Conservation (phyloP, 2,113 vertebrate species). For the Saimiri boliviensis region DNA sequence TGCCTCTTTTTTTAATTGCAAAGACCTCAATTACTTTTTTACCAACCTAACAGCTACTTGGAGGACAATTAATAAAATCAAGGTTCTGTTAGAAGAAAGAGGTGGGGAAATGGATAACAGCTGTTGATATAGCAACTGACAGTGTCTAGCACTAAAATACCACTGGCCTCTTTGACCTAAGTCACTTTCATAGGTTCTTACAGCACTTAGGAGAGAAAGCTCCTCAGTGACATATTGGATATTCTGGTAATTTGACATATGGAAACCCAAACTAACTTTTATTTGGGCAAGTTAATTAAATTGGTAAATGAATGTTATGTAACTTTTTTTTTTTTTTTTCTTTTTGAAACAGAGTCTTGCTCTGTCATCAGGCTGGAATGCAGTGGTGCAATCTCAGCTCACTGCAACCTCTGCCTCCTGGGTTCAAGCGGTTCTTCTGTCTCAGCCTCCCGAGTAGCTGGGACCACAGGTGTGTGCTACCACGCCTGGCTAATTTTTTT, state of each 20-base stretch:
- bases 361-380: too few species aligned
- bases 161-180: neutral
- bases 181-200: neutral
- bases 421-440: too few species aligned
- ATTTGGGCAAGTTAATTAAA: conserved; percentile 8
- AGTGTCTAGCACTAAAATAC: neutral
- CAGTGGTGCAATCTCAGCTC: too few species aligned
- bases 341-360: too few species aligned
- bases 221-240: neutral
- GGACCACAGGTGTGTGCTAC: too few species aligned
- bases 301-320: neutral
- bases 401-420: too few species aligned
- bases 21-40: too few species aligned
- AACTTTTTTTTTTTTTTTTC: too few species aligned
- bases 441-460: too few species aligned
- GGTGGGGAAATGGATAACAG: neutral
- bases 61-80: neutral
- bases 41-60: neutral
- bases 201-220: neutral
- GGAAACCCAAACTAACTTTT: neutral
- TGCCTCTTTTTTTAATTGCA: too few species aligned
- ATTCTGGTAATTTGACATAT: neutral
- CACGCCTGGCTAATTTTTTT: too few species aligned
- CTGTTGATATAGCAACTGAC: neutral
- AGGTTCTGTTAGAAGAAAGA: neutral